These are phyloP conservation scores for Dichetophora obliterata DNA, from an alignment of 2,888 invertebrate species.

Conservation along the genomic window DNA sequence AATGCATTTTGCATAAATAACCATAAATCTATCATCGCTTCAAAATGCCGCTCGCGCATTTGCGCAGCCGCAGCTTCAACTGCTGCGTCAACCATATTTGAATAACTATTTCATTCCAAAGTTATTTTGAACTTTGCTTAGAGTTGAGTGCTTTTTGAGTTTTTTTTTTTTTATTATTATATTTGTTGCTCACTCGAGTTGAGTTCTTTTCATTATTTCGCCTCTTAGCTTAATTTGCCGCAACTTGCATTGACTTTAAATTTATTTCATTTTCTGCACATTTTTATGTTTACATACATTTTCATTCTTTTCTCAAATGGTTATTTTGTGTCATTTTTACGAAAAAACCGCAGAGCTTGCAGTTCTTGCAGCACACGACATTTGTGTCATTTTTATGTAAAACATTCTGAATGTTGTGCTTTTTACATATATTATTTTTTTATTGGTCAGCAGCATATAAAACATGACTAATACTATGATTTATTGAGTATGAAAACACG, in stretches of 20 bases:
- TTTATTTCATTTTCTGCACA: constrained; percentile 16
- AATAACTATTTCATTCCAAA: no score
- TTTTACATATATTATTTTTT: not conserved
- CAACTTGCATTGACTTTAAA: constrained; percentile 28
- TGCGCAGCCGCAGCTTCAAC: not conserved
- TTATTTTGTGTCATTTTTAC: not conserved
- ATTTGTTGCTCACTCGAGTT: not conserved
- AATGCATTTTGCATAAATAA: constrained; percentile 46
- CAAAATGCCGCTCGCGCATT: not conserved
- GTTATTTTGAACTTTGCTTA: no score
- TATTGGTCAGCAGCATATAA: not conserved
- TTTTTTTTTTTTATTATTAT: not conserved
- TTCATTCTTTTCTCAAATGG: not conserved
- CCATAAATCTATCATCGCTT: constrained; percentile 48
- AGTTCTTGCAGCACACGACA: constrained; percentile 7
- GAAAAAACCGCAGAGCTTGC: not conserved
- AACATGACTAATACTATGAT: constrained; percentile 31
- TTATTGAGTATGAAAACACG: constrained; percentile 20
- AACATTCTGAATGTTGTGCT: not conserved
- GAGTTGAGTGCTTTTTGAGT: not conserved
- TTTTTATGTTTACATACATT: constrained; percentile 3
- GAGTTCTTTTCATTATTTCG: not conserved
- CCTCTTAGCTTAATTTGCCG: not conserved
- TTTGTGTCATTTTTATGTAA: constrained; percentile 3
- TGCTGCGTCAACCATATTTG: not conserved